Evolutionary conservation across 2,797 vertebrate species (phyloP), one percentile per base, ranked within the genome.

Genomic region (Gambelia wislizenii): DNA sequence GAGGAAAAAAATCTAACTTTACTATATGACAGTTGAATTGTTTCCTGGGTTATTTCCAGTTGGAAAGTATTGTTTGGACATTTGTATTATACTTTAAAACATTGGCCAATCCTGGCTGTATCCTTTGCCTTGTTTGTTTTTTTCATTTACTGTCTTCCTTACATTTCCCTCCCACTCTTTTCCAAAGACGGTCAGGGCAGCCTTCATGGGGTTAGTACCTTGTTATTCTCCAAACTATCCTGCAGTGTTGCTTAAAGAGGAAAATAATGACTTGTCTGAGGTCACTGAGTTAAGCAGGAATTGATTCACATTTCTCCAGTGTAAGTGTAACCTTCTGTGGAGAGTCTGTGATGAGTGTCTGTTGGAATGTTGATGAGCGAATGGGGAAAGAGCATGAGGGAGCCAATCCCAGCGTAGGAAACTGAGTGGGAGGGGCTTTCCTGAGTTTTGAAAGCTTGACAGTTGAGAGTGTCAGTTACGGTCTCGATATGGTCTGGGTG

Each of bases 121-220:
- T 25, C 3, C 59, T 8, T 87, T 83, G 54, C 70, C 6, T 87
- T 83, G 91, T 9, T 86, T 82, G 90, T 83, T 49, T 86, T 16
- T 30, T 76, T 76, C 18, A 16, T 76, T 44, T 22, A 56, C 13
- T 6, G 4, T 42, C 27, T 42, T 42, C 6, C 22, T 49, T 18
- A 14, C 22, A 77, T 67, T 67, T 86, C n/a, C 27, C 6, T 59
- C 52, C 36, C 25, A 27, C 3, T 25, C 6, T 59, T 74, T 25
- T 54, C 69, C 49, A 36, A 36, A 84, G 49, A n/a, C 27, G 22
- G 1, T 54, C 27, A 16, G 1, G 3, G 3, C 56, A 14, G 14
- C 36, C 27, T 85, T 59, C 70, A 75, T 42, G 14, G 14, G 8
- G 6, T 67, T 74, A 30, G 47, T 16, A 39, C 39, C 3, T 42